Conservation (phyloP, 2,888 invertebrate species). For the Cataglyphis rosenhaueri region DNA sequence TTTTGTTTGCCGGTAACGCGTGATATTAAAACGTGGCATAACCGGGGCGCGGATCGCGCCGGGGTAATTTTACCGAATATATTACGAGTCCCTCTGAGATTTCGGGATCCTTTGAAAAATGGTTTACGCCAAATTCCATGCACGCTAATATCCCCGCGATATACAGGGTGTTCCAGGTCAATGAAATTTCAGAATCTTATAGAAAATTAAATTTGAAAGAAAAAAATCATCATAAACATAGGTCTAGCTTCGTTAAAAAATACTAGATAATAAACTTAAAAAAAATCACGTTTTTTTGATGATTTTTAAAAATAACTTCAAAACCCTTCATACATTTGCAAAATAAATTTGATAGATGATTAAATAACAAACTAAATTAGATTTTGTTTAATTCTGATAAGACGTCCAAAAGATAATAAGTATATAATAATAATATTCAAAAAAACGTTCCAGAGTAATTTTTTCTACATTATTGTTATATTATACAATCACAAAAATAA, state of each 20-base stretch:
- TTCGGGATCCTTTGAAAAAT: constrained; percentile 37
- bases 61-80: constrained; percentile 18
- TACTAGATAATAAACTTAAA: too few relatives aligned
- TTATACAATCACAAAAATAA: not conserved
- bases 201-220: too few relatives aligned
- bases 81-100: constrained; percentile 25
- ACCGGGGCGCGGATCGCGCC: constrained; percentile 9
- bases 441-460: not conserved
- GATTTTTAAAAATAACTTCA: too few relatives aligned
- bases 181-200: too few relatives aligned
- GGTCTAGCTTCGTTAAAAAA: too few relatives aligned
- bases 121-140: not conserved
- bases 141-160: not conserved
- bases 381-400: too few relatives aligned
- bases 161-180: not conserved
- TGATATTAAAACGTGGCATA: constrained; percentile 46
- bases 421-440: not conserved
- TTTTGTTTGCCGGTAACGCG: constrained; percentile 47
- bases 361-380: too few relatives aligned
- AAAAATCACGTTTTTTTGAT: too few relatives aligned
- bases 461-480: not conserved
- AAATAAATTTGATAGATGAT: too few relatives aligned
- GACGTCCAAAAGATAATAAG: too few relatives aligned
- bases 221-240: too few relatives aligned
- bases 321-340: too few relatives aligned